Conservation (phyloP, 1,140 invertebrate species). For the Atta cephalotes region DNA sequence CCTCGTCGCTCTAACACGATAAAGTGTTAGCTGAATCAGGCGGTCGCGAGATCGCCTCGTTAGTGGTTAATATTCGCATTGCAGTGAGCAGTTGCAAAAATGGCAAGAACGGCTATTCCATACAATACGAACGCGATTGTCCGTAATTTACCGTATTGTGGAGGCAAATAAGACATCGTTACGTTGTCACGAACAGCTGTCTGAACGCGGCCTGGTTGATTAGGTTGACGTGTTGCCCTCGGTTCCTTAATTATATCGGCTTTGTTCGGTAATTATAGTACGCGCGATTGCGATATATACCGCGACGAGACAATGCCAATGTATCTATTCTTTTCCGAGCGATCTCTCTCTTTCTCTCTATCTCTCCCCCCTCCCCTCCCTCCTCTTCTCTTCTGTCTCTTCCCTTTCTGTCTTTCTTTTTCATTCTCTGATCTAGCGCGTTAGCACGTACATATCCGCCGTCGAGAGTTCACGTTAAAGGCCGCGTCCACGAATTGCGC, state of each 20-base stretch:
- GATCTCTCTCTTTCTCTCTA: background rate
- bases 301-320: slow-evolving; percentile 37
- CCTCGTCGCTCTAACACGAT: background rate
- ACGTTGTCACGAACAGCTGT: slow-evolving; percentile 34
- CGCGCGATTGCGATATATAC: slow-evolving; percentile 43
- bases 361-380: background rate
- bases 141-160: slow-evolving; percentile 51
- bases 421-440: slow-evolving; percentile 38
- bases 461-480: slow-evolving; percentile 41
- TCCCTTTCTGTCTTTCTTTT: background rate
- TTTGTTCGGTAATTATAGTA: slow-evolving; percentile 71
- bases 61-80: slow-evolving; percentile 23
- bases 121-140: slow-evolving; percentile 44
- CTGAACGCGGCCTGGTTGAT: slow-evolving; percentile 58
- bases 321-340: slow-evolving; percentile 37
- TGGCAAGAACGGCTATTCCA: background rate
- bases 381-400: background rate
- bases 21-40: slow-evolving; percentile 9
- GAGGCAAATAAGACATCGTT: slow-evolving; percentile 46
- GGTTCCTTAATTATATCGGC: slow-evolving; percentile 68
- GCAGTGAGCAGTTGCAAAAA: background rate
- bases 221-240: slow-evolving; percentile 50
- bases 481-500: slow-evolving; percentile 67
- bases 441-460: slow-evolving; percentile 48
- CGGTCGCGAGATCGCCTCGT: background rate